Base-by-base conservation (phyloP, 2,797 vertebrate species). In the Labroides dimidiatus region DNA sequence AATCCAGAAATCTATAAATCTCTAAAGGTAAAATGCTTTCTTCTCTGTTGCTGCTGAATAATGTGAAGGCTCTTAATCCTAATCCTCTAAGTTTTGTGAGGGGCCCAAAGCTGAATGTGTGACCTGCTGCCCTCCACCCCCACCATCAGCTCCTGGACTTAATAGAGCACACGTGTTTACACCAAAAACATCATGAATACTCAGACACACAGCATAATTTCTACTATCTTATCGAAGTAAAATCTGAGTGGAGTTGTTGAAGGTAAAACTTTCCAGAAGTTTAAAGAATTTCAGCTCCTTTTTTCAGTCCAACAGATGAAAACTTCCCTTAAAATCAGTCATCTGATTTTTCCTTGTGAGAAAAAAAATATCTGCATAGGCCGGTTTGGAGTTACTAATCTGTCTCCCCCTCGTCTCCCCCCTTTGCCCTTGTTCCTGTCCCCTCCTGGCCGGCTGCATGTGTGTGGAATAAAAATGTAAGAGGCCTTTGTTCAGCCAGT, bases 401-500 rank as follows among this genome's bases (percentile, higher is more conserved):
- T 66, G 59, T 55, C 33, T 49, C 59, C 61, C 59, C 51, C 42
- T 55, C 13, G 24, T 20, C 55, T 47, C 61, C 49, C 59, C 65
- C 76, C 62, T 74, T n/a, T 43, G 72, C 75, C 54, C 75, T 71
- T 83, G 82, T 85, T 77, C 61, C 80, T 73, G 75, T 78, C 79
- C 84, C 75, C 63, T 81, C 73, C 84, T 74, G 73, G 62, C 78
- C 60, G 43, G 69, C 65, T 77, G 84, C 69, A 75, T 91, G 89
- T 88, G 89, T 89, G 74, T 51, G 55, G 91, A 94, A 93, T 93
- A 78, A 67, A 93, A 93, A 92, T 93, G 87, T 82, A 84, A 17
- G 23, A 44, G 72, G 68, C 74, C 82, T 89, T 92, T 93, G 91
- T 93, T 77, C 66, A 2, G 0, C 53, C 45, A n/a, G 69, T 69